Conservation (phyloP, 2,113 vertebrate genomes). For the Rhinoptilus africanus region DNA sequence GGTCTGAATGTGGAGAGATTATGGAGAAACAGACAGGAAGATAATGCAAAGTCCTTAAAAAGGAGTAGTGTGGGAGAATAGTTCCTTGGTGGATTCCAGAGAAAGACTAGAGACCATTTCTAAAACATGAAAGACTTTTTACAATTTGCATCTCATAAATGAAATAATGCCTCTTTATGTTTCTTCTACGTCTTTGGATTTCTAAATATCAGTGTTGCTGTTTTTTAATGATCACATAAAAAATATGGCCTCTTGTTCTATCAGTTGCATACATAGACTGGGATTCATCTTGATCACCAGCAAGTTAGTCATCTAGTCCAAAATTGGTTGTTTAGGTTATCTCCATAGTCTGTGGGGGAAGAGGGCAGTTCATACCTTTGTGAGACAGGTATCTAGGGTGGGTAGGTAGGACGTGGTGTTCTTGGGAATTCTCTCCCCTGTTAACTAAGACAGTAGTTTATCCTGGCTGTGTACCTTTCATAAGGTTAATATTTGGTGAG, state of each 20-base stretch:
- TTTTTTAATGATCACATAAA: background rate
- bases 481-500: background rate
- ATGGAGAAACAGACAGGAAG: background rate
- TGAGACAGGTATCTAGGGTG: background rate
- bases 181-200: background rate
- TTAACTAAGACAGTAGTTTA: background rate
- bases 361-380: background rate
- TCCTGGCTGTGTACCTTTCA: background rate
- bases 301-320: background rate
- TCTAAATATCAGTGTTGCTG: background rate
- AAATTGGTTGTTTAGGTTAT: background rate
- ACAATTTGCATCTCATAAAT: background rate
- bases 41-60: background rate
- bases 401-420: background rate
- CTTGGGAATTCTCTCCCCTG: background rate
- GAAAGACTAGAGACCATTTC: background rate
- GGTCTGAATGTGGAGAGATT: background rate
- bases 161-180: background rate
- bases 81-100: background rate
- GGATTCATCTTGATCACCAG: background rate
- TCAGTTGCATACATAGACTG: background rate
- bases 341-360: background rate
- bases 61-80: background rate
- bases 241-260: background rate
- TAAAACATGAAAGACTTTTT: background rate